These are phyloP conservation scores for Syrphus vitripennis DNA, from an alignment of 2,888 invertebrate species.

Conservation along the genomic window DNA sequence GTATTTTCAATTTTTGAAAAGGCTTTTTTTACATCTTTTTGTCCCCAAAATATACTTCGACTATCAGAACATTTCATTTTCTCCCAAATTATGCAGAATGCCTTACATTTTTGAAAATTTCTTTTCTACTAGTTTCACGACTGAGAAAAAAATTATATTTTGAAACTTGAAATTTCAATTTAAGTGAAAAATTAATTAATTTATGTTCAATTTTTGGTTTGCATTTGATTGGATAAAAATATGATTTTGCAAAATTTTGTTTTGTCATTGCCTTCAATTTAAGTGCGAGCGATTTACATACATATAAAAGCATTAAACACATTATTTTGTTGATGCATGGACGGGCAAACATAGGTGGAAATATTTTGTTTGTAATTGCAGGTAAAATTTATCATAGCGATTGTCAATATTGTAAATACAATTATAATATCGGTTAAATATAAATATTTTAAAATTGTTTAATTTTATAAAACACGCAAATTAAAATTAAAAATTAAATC, in stretches of 20 bases:
- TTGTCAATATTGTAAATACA: conserved; percentile 62
- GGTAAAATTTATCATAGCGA: conserved; percentile 57
- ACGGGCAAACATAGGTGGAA: conserved; percentile 67
- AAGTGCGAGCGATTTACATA: not conserved
- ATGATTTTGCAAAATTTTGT: not conserved
- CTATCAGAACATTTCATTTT: too few species aligned
- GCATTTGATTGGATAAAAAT: not conserved
- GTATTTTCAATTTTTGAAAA: too few species aligned
- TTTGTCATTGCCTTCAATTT: not conserved
- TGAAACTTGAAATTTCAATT: too few species aligned
- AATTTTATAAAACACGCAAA: conserved; percentile 34
- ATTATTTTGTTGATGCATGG: conserved; percentile 13
- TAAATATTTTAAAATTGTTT: conserved; percentile 7
- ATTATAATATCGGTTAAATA: conserved; percentile 38
- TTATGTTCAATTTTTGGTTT: not conserved
- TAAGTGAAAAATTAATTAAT: too few species aligned
- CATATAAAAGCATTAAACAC: not conserved
- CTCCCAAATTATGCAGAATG: too few species aligned
- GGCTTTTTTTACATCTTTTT: too few species aligned
- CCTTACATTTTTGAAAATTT: too few species aligned
- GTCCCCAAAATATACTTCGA: too few species aligned
- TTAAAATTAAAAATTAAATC: conserved; percentile 9
- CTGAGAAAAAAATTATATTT: too few species aligned
- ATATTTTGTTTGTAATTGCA: conserved; percentile 40
- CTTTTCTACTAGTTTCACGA: too few species aligned